Evolutionary conservation across 2,888 invertebrate genomes (phyloP), one percentile per base, ranked within the genome.

Genomic region (Colostygia pectinataria): DNA sequence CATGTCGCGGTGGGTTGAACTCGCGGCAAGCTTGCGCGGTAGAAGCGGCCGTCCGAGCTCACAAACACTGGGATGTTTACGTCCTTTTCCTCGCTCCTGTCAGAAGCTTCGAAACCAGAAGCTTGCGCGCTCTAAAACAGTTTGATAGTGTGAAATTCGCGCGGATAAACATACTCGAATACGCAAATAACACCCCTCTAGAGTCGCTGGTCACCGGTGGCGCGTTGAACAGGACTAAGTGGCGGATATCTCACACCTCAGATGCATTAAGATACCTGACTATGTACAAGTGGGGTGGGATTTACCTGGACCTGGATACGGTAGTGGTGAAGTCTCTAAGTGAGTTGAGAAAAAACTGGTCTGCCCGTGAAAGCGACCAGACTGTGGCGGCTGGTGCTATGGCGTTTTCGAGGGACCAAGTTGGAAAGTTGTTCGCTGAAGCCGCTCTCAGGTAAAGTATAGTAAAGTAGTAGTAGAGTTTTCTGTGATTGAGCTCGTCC

Each of bases 251-350:
- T 14, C 93, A 94, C 63, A 91, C 93, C 33, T 93, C 93, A 34
- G 94, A 95, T 65, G 84, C 93, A 1, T 76, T 95, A n/a, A 80
- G 94, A 58, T 94, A 92, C 63, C 67, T 94, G 39, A 92, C 94
- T 0, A 77, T 96, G 5, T 95, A 93, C 91, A 95, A 94, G 66
- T 95, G 92, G 75, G 95, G 95, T 5, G 96, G 96, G 0, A 93
- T 95, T 38, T 96, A 95, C 68, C 74, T 96, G 40, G 96, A 96
- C 65, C 80, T 95, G 59, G 96, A 96, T 71, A 92, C 95, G 1
- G 89, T 96, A 10, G 92, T 95, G 1, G 91, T 91, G 24, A 94
- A 92, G 57, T 82, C 91, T 3, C 69, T 95, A 29, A 88, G 91
- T 12, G 71, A 80, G 1, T 68, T 94, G 39, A 82, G 70, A 0